Evolutionary conservation across 2,797 vertebrate genomes (phyloP).

Genomic region (Lemur catta): DNA sequence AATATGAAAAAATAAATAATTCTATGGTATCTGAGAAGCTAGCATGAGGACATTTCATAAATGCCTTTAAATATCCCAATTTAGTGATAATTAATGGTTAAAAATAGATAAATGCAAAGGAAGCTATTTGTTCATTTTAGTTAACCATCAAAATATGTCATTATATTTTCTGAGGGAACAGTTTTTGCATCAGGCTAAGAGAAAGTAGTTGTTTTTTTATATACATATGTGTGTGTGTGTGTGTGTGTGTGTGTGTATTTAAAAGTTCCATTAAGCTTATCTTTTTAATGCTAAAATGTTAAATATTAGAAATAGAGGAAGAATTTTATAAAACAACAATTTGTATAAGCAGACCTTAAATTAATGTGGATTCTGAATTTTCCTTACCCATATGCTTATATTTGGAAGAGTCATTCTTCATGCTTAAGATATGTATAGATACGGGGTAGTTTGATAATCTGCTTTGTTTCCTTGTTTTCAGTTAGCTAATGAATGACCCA

Average conservation of each 20-base stretch:
- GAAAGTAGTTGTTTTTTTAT: not conserved
- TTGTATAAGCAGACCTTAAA: not conserved
- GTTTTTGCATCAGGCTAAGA: not conserved
- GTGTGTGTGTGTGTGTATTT: not conserved
- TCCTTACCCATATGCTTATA: not conserved
- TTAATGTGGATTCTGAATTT: not conserved
- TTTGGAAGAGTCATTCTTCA: not conserved
- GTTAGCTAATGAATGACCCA: not conserved
- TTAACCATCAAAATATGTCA: constrained; percentile 19
- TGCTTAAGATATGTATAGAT: not conserved
- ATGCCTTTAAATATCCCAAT: constrained; percentile 18
- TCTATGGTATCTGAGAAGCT: not conserved
- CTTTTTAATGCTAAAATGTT: not conserved
- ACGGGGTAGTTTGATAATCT: not conserved
- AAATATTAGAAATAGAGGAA: not conserved
- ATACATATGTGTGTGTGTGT: not conserved
- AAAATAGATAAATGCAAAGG: not conserved
- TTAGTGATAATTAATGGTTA: not conserved
- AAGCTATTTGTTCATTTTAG: constrained; percentile 15
- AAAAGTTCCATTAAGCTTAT: not conserved
- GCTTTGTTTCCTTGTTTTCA: not conserved
- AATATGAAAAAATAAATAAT: not conserved
- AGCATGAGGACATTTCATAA: not conserved
- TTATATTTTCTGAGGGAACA: not conserved
- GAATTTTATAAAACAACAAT: not conserved